Conservation (phyloP, 2,797 vertebrate species). For the Sebastes cheni region DNA sequence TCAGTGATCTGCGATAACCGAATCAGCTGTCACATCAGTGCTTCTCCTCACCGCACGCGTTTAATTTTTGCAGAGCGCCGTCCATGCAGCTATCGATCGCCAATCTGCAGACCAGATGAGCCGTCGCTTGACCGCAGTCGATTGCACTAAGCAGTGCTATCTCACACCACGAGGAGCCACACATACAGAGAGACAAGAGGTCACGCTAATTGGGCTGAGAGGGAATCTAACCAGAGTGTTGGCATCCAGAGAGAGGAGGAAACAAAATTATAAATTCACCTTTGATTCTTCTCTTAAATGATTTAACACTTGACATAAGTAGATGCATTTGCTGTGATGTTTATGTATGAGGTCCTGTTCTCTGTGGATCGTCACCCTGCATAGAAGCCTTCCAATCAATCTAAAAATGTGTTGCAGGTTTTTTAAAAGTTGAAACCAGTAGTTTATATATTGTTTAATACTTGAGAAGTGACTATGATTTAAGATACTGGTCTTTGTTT, state of each 20-base stretch:
- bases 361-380: not conserved
- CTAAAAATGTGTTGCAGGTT: not conserved
- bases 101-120: constrained; percentile 18
- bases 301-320: not conserved
- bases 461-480: not conserved
- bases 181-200: constrained; percentile 13
- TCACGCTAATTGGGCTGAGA: constrained; percentile 52
- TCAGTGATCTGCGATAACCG: constrained; percentile 42
- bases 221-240: constrained; percentile 15
- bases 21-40: constrained; percentile 37
- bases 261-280: not conserved
- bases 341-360: constrained; percentile 2
- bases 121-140: constrained; percentile 31
- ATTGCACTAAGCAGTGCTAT: constrained; percentile 54
- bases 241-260: not conserved
- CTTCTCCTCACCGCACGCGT: not conserved
- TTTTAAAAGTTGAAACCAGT: not conserved
- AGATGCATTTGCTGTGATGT: not conserved
- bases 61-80: constrained; percentile 3
- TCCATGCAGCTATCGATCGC: constrained; percentile 35
- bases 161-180: constrained; percentile 10
- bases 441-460: not conserved
- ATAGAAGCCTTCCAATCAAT: not conserved
- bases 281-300: not conserved
- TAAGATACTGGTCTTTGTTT: not conserved